Evolutionary conservation across 1,140 invertebrate species (phyloP), one percentile per base, ranked within the genome.

Genomic region (Mesaphorura yosii): DNA sequence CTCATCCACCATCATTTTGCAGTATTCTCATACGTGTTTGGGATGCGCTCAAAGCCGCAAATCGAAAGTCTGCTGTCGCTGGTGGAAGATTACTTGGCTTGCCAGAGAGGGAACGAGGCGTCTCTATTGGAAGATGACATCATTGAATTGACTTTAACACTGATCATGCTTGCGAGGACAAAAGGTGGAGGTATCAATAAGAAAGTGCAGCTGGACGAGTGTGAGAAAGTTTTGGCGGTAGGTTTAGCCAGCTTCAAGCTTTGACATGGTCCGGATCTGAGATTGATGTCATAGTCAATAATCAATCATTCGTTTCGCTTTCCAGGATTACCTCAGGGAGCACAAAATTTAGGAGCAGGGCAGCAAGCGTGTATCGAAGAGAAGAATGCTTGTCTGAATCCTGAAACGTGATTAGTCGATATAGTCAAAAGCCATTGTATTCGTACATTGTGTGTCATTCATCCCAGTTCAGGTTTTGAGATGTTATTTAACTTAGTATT

Each of bases 1-100:
- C 48, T 63, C 2, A 28, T 57, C 6, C n/a, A 27, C 4, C 60
- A 63, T 40, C 59, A 57, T 57, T 49, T 63, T 28, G 57, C 55
- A 0, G 55, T 57, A 1, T 63, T 63, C 28, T 59, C 54, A 20
- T 56, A 47, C 23, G 28, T 63, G 6, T 63, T 63, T 42, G 37
- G 48, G 7, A 28, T 1, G 14, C 44, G 2, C 2, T 14, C 1
- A 20, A 57, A 29, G 41, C 37, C 34, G 6, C 26, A 29, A 39
- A 41, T 22, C 31, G 29, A 44, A 41, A 40, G 20, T 44, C 6
- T 19, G 22, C 22, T 20, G 40, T 6, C 7, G 23, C 10, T 12
- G 6, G 20, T 26, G 15, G 23, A 27, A 19, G 12, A 14, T 42
- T 39, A 37, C 2, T 2, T 20, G 19, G 27, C 17, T 2, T 25